Percentiles rank a stretch among this genome's conserved stretches.
phyloP scores from a whole-genome alignment of 2,888 invertebrate species.

The Agrotis clavis region DNA sequence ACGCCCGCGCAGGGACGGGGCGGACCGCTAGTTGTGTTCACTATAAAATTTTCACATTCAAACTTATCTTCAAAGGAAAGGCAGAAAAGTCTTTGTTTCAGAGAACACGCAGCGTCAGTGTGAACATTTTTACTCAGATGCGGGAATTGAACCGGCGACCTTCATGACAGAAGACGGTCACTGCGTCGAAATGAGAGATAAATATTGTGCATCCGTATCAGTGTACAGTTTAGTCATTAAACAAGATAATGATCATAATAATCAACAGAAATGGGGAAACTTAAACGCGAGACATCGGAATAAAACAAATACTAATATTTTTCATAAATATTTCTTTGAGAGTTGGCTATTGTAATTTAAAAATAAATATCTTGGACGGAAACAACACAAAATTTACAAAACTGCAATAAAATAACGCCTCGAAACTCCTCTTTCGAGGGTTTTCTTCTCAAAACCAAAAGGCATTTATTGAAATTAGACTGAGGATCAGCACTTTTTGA shows the following conservation, averaged over 20 bases:
- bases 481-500: too few relatives aligned
- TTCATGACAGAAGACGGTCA: slow-evolving; percentile 55
- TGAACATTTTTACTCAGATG: slow-evolving; percentile 34
- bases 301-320: neutral
- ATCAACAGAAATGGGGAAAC: slow-evolving; percentile 2
- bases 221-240: slow-evolving; percentile 30
- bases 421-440: neutral
- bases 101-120: slow-evolving; percentile 34
- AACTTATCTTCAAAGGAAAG: neutral
- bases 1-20: too few relatives aligned
- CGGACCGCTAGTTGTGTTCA: too few relatives aligned
- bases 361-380: neutral
- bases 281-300: neutral
- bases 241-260: slow-evolving; percentile 23
- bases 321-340: neutral
- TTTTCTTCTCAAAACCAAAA: too few relatives aligned
- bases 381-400: neutral
- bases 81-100: slow-evolving; percentile 41
- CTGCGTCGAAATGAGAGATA: slow-evolving; percentile 37
- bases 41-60: neutral
- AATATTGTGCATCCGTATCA: slow-evolving; percentile 40
- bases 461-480: too few relatives aligned
- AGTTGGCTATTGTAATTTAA: too few relatives aligned
- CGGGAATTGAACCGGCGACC: slow-evolving; percentile 57
- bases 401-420: neutral